phyloP scores from a whole-genome alignment of 1,140 invertebrate species.

The Drosophila tristis region DNA sequence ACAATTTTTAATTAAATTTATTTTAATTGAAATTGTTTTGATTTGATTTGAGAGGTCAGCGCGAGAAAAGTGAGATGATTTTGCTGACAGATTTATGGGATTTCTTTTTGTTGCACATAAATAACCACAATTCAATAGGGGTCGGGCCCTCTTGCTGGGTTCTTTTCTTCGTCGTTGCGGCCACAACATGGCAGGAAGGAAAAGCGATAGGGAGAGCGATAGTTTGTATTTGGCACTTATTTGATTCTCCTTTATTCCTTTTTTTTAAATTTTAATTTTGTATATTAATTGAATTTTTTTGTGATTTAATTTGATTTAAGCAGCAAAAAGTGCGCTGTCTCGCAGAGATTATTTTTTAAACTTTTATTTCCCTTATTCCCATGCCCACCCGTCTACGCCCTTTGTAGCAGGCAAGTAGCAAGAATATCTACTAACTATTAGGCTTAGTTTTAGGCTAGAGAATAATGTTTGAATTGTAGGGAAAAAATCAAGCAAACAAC shows the following conservation, averaged over 20 bases:
- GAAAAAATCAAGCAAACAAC: conserved; percentile 53
- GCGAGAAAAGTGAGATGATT: conserved; percentile 5
- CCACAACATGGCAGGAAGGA: too few relatives aligned
- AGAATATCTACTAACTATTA: conserved; percentile 45
- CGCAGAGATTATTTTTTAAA: background rate
- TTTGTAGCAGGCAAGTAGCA: background rate
- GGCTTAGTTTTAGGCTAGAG: conserved; percentile 27
- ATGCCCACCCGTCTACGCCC: too few relatives aligned
- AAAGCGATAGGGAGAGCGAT: too few relatives aligned
- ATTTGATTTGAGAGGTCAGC: conserved; percentile 48
- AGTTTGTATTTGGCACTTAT: too few relatives aligned
- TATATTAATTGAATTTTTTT: too few relatives aligned
- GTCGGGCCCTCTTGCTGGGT: too few relatives aligned
- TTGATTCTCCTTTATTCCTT: too few relatives aligned
- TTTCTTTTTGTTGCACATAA: background rate
- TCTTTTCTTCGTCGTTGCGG: too few relatives aligned
- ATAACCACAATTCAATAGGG: conserved; percentile 2
- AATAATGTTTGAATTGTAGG: conserved; percentile 28
- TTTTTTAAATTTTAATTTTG: too few relatives aligned
- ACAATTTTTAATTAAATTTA: conserved; percentile 74
- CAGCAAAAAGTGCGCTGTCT: too few relatives aligned
- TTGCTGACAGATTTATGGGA: conserved; percentile 1
- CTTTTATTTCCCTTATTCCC: conserved; percentile 4
- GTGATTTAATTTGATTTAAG: too few relatives aligned
- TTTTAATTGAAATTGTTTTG: conserved; percentile 76